Base-by-base conservation (phyloP, 1,140 invertebrate genomes). In the Tetramorium parvispinum region DNA sequence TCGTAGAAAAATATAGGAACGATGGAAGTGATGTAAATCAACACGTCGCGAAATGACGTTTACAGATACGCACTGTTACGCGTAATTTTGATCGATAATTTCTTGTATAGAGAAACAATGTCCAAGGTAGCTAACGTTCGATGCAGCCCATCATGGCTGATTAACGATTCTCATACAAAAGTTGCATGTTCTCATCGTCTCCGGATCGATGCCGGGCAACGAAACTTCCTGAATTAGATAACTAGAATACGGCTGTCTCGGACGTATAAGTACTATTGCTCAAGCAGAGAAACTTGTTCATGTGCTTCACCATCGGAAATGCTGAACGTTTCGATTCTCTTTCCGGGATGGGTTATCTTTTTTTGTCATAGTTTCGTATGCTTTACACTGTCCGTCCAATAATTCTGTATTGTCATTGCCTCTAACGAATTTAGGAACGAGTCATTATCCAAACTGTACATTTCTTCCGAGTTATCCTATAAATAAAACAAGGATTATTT, bases 321-420 rank as follows among this genome's bases (percentile, higher is more conserved):
- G 86, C 79, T 90, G 85, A 89, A 88, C 83, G 87, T 85, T 79
- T 90, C 89, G 71, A 88, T 89, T 32, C 85, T 91, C 65, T 66
- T 92, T 89, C 87, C 90, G 7, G 87, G 65, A 59, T 87, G 85
- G 21, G 78, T 88, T 91, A 87, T 88, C 86, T 90, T 85, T 46
- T 92, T 92, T 91, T 90, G 93, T 96, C 97, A 98, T 94, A 98
- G 96, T 95, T 98, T 98, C 91, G 98, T 98, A 95, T 98, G 98
- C 94, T 98, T 98, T 66, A 98, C 98, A 91, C 97, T 98, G 94
- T 98, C 98, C 71, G 98, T 98, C 98, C 98, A 98, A 93, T 98
- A 98, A 95, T 98, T 98, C 94, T 98, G 98, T 94, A 98, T 98
- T 91, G 98, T 98, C 98, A 98, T 98, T 75, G 98, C 98, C 95